Evolutionary conservation across 37 sponge, comb jelly and placozoan genomes (phyloP), one percentile per base, ranked within the genome.

Genomic region (Theonella swinhoei): DNA sequence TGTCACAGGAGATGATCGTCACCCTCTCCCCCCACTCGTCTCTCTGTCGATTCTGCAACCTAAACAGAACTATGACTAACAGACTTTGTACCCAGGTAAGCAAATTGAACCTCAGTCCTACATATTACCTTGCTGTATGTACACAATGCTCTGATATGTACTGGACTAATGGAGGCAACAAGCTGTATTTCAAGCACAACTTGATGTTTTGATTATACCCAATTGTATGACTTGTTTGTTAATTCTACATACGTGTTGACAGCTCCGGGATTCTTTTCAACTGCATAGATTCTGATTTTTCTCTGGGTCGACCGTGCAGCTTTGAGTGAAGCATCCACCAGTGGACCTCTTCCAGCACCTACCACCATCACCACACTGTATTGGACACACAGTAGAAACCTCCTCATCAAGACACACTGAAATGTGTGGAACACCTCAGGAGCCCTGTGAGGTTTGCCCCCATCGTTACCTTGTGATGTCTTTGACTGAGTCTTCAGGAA

Each of bases 201-300:
- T n/a, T n/a, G n/a, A n/a, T n/a, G n/a, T n/a, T n/a, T n/a, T n/a
- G n/a, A n/a, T n/a, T n/a, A n/a, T n/a, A n/a, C n/a, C n/a, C n/a
- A n/a, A n/a, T n/a, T n/a, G n/a, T n/a, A n/a, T n/a, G n/a, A n/a
- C n/a, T n/a, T n/a, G n/a, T n/a, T n/a, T n/a, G n/a, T n/a, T n/a
- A 35, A 75, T 8, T 39, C 29, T 38, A 76, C 94, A 80, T 41
- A 94, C 86, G 96, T 99, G 32, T 94, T 82, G 26, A 99, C 76
- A 3, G 99, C 99, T 82, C 92, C 92, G 20, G 95, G 91, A 63
- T 99, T 99, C 94, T 99, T 99, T 79, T 99, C 99, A 5, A 99
- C 87, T 14, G 99, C 99, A 81, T 94, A 99, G 0, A 99, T 74
- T 26, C 74, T 84, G 31, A 95, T 70, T 19, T 25, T 24, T 54